Evolutionary conservation across 2,888 invertebrate species (phyloP).

Genomic region (Rotaria socialis): DNA sequence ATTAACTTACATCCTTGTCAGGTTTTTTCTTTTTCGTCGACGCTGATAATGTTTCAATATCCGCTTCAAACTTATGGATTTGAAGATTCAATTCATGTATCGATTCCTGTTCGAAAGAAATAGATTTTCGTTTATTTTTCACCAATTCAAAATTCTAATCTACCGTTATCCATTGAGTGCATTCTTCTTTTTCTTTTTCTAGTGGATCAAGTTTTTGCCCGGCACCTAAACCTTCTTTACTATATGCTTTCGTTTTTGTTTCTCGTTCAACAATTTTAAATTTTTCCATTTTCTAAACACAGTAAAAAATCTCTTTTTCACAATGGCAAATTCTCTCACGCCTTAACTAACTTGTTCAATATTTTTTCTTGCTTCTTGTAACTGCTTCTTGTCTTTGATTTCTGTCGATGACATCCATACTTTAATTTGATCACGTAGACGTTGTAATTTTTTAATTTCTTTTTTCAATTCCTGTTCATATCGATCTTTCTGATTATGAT

Average conservation of each 20-base stretch:
- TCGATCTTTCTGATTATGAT: slow-evolving; percentile 82
- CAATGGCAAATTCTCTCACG: background rate
- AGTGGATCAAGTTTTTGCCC: slow-evolving; percentile 97
- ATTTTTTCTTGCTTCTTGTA: slow-evolving; percentile 92
- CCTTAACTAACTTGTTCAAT: slow-evolving; percentile 74
- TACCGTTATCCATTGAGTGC: slow-evolving; percentile 83
- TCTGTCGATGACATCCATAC: slow-evolving; percentile 99
- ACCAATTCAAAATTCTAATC: slow-evolving; percentile 44
- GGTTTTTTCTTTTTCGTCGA: slow-evolving; percentile 85
- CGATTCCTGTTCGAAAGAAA: background rate
- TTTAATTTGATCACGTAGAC: slow-evolving; percentile 99
- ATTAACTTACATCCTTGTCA: slow-evolving; percentile 72
- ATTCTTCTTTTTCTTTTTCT: slow-evolving; percentile 92
- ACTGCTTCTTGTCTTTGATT: slow-evolving; percentile 97
- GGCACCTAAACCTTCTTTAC: slow-evolving; percentile 89
- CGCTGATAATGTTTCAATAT: slow-evolving; percentile 81
- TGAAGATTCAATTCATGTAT: slow-evolving; percentile 60
- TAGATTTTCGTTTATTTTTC: background rate
- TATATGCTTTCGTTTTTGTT: slow-evolving; percentile 99
- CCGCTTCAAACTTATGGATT: slow-evolving; percentile 92
- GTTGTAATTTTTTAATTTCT: slow-evolving; percentile 99
- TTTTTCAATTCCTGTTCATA: slow-evolving; percentile 99
- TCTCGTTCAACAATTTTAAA: slow-evolving; percentile 99
- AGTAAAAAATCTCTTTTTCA: background rate
- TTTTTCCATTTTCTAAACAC: slow-evolving; percentile 83